These are phyloP conservation scores for Tympanoctomys barrerae DNA, from an alignment of 2,797 vertebrate genomes.

Conservation along the genomic window DNA sequence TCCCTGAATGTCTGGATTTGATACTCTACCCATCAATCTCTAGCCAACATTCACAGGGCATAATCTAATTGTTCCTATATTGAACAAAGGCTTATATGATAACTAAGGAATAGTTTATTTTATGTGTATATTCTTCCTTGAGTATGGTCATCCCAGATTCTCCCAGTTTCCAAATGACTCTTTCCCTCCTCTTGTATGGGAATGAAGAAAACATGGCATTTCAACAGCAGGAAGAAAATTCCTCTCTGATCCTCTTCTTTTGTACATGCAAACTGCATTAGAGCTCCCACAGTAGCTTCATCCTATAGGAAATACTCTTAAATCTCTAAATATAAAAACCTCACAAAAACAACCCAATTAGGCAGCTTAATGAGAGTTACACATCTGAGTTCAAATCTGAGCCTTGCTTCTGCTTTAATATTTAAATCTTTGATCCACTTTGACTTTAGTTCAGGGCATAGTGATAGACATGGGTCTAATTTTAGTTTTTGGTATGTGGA, in stretches of 20 bases:
- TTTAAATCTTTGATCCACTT: too few species aligned
- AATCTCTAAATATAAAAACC: neutral
- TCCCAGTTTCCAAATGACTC: neutral
- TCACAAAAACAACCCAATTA: slow-evolving; percentile 1
- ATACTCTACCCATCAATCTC: neutral
- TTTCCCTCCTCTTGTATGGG: neutral
- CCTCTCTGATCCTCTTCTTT: neutral
- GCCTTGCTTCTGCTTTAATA: too few species aligned
- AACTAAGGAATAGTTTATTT: neutral
- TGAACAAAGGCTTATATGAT: neutral
- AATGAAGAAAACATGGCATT: neutral
- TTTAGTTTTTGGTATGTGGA: too few species aligned
- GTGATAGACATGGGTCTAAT: too few species aligned
- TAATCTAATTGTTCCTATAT: neutral
- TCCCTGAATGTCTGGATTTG: neutral
- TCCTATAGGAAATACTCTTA: neutral
- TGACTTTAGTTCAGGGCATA: too few species aligned
- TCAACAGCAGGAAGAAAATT: neutral
- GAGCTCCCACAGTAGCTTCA: neutral
- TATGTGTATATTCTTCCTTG: neutral
- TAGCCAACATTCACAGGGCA: neutral
- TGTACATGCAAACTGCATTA: neutral
- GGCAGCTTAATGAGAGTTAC: neutral
- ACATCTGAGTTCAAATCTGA: neutral
- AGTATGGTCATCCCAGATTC: neutral